Base-by-base conservation (phyloP, 1,140 invertebrate species). In the Meloidogyne floridensis region DNA sequence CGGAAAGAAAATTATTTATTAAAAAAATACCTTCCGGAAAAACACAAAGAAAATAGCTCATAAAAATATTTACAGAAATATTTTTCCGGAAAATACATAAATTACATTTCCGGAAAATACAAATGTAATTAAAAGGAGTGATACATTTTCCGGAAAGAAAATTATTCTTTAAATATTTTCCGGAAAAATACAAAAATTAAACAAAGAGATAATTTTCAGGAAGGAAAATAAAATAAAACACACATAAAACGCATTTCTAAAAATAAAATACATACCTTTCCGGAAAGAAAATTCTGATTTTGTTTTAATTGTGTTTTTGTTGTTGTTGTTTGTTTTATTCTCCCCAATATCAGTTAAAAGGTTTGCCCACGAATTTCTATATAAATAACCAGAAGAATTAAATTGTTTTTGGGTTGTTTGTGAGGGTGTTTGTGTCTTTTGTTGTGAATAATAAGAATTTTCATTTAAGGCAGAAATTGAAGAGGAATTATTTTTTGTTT, bases 331-430 rank as follows among this genome's bases (percentile, higher is more conserved):
- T 65, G 7, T 65, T 65, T 18, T 65, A 65, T 18, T n/a, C 5
- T 65, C 59, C 5, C n/a, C n/a, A 65, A 65, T 65, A 65, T 65
- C 5, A 65, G 10, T 65, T 65, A 65, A 65, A 7, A 65, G 3
- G n/a, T 65, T 65, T 65, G 59, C 59, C 59, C 59, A 65, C n/a
- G 59, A 65, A 6, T 65, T 65, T 65, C 59, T 65, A 18, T 65
- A 65, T 7, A 65, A 47, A 47, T 47, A 47, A 47, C 47, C 7
- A 4, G 4, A n/a, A 65, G 59, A 65, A 65, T 65, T 15, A 47
- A 4, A 6, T 47, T 47, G 47, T 47, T 47, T 47, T 47, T 32
- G 32, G 32, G 47, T 6, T 47, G 47, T 47, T 18, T 65, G 59
- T 6, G n/a, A 65, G 32, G 32, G 32, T 32, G 32, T 32, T 32